Conservation (phyloP, 2,797 vertebrate genomes). For the Malacoraja senta region DNA sequence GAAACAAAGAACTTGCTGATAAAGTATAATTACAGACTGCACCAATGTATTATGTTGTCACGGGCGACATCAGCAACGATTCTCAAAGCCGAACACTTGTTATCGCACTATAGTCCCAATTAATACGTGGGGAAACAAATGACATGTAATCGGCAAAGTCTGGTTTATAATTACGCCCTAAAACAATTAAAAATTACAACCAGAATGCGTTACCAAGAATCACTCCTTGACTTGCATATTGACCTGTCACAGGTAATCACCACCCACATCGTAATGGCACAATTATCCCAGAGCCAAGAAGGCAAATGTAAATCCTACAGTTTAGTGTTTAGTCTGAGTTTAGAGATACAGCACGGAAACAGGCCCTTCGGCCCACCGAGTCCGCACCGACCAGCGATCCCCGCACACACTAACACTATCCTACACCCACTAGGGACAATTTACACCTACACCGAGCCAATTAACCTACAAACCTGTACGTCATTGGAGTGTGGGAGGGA, state of each 20-base stretch:
- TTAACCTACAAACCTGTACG: too few species aligned
- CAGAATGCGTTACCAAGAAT: not conserved
- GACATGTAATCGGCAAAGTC: constrained; percentile 21
- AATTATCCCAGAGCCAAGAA: not conserved
- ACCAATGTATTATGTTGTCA: constrained; percentile 36
- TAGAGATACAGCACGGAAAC: too few species aligned
- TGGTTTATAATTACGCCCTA: constrained; percentile 6
- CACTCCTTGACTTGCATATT: not conserved
- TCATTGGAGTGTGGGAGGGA: too few species aligned
- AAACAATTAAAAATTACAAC: constrained; percentile 2
- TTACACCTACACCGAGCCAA: too few species aligned
- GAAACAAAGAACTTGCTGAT: constrained; percentile 18
- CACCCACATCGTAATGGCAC: not conserved
- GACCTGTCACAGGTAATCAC: not conserved
- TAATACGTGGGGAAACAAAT: constrained; percentile 38
- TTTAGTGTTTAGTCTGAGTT: too few species aligned
- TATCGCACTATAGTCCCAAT: constrained; percentile 9
- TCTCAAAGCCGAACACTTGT: constrained; percentile 10
- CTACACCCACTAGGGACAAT: too few species aligned
- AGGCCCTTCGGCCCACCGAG: too few species aligned
- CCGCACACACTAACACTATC: too few species aligned
- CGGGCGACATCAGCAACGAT: constrained; percentile 4
- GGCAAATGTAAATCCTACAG: not conserved
- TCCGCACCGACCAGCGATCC: too few species aligned
- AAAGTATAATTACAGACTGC: constrained; percentile 17